phyloP scores from a whole-genome alignment of 1,140 invertebrate genomes.

The Procambarus virginalis region DNA sequence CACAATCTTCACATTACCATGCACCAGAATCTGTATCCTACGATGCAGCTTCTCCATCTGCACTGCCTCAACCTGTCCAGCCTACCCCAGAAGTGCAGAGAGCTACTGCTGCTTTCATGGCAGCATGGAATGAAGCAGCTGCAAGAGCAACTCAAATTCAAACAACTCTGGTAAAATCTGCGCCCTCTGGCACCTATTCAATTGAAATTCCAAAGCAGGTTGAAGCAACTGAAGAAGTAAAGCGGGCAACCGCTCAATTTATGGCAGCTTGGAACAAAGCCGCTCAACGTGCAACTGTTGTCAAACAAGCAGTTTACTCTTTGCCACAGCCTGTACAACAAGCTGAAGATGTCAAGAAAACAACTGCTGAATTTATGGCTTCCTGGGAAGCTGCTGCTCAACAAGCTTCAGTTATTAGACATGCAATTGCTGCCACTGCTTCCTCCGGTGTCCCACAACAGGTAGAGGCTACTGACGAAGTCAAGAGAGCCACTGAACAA shows the following conservation, averaged over 20 bases:
- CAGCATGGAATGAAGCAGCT: constrained; percentile 27
- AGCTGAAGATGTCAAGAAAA: constrained; percentile 6
- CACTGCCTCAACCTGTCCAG: not conserved
- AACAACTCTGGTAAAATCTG: no score
- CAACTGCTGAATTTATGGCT: constrained; percentile 12
- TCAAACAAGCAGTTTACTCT: not conserved
- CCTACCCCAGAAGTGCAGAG: constrained; percentile 46
- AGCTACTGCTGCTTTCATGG: not conserved
- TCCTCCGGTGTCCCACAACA: not conserved
- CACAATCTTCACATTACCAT: not conserved
- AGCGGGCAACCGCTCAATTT: no score
- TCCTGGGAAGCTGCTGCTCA: constrained; percentile 28
- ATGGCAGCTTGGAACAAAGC: constrained; percentile 8
- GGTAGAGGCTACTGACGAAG: constrained; percentile 26
- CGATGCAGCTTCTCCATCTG: not conserved
- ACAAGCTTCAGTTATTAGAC: constrained; percentile 11
- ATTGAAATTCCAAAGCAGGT: no score
- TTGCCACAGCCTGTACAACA: not conserved
- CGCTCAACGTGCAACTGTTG: not conserved
- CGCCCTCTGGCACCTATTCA: no score
- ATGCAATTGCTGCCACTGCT: not conserved
- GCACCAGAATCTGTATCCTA: constrained; percentile 12
- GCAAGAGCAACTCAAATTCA: no score
- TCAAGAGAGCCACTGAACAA: constrained; percentile 20
- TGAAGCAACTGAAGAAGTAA: no score